A percentile compares a stretch with the other conserved stretches of the same genome.
Conservation (phyloP, 2,797 vertebrate species). For the Zenarchopterus dispar region DNA sequence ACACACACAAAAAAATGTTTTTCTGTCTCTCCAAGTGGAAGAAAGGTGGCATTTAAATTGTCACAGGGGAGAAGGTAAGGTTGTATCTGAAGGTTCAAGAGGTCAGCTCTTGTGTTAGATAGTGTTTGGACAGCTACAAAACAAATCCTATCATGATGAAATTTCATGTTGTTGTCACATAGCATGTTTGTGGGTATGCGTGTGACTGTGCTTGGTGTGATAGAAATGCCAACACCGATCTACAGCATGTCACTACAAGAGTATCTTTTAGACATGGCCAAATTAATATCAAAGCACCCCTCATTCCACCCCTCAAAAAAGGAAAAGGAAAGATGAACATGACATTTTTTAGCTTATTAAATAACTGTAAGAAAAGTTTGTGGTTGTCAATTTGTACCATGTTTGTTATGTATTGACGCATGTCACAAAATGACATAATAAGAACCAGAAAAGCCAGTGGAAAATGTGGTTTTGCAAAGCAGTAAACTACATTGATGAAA, state of each 20-base stretch:
- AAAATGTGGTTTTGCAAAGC: no score
- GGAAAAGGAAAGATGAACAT: no score
- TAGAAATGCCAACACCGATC: slow-evolving; percentile 52
- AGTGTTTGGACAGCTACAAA: slow-evolving; percentile 76
- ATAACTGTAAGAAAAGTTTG: background rate
- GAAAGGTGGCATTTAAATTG: slow-evolving; percentile 85
- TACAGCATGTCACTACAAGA: slow-evolving; percentile 42
- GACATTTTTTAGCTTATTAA: background rate
- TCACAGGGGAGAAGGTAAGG: slow-evolving; percentile 72
- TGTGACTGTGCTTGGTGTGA: slow-evolving; percentile 34
- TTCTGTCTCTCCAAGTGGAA: slow-evolving; percentile 61
- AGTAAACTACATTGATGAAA: no score
- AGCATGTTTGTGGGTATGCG: slow-evolving; percentile 26
- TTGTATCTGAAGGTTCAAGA: slow-evolving; percentile 80
- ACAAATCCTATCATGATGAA: slow-evolving; percentile 77
- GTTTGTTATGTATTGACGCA: background rate
- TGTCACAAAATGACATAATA: background rate
- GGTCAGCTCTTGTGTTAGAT: slow-evolving; percentile 77
- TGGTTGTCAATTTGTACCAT: background rate
- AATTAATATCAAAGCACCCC: slow-evolving; percentile 20
- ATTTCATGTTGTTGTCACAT: slow-evolving; percentile 71
- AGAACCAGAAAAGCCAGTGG: background rate
- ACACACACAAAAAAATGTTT: slow-evolving; percentile 57
- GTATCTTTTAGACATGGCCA: slow-evolving; percentile 28
- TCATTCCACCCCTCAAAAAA: no score